Percentiles rank a stretch among this genome's conserved stretches.
These are phyloP conservation scores for Coregonus sp. DNA, from an alignment of 2,797 vertebrate genomes.

Conservation along the genomic window DNA sequence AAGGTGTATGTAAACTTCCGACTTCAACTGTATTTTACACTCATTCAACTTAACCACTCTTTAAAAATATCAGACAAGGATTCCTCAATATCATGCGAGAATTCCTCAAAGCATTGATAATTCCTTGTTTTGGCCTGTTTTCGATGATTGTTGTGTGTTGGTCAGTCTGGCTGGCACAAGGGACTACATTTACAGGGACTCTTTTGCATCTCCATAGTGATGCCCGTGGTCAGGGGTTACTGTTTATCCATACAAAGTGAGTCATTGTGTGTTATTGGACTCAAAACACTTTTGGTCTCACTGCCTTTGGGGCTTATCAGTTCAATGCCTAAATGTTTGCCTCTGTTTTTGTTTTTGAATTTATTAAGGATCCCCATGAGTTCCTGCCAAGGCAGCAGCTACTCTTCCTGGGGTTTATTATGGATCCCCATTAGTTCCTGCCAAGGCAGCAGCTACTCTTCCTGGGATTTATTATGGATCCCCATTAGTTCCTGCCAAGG, in stretches of 20 bases:
- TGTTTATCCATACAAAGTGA: conserved; percentile 39
- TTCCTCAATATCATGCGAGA: conserved; percentile 26
- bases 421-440: too few relatives aligned
- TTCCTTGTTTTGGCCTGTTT: not conserved
- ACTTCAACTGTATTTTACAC: too few relatives aligned
- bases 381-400: too few relatives aligned
- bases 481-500: too few relatives aligned
- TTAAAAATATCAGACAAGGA: not conserved
- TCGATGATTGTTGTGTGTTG: not conserved
- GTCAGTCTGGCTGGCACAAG: conserved; percentile 3
- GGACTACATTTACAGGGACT: conserved; percentile 5
- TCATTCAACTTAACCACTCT: not conserved
- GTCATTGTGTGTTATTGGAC: conserved; percentile 41
- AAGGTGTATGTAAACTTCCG: too few relatives aligned
- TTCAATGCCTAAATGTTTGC: conserved; percentile 26
- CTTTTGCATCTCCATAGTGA: conserved; percentile 17
- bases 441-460: too few relatives aligned
- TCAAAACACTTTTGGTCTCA: conserved; percentile 35
- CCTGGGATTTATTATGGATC: too few relatives aligned
- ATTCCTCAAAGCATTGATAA: conserved; percentile 21
- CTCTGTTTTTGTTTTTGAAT: not conserved
- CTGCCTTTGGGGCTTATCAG: conserved; percentile 11
- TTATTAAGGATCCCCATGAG: too few relatives aligned
- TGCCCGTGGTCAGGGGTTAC: conserved; percentile 35
- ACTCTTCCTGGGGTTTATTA: too few relatives aligned